Base-by-base conservation (phyloP, 1,140 invertebrate species). In the Neodiprion lecontei region DNA sequence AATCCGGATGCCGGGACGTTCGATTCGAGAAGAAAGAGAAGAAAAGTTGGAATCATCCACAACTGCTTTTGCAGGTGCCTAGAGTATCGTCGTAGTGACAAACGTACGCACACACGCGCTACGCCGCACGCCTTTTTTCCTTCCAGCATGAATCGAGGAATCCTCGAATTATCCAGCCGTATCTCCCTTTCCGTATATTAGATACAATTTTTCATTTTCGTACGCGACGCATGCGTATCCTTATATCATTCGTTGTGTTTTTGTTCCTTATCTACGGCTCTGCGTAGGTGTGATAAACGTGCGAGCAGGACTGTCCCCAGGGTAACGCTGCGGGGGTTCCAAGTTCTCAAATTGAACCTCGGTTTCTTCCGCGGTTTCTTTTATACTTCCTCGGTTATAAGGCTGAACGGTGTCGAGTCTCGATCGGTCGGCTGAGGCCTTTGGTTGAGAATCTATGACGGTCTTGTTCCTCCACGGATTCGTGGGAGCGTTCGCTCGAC, bases 281-380 rank as follows among this genome's bases (percentile, higher is more conserved):
- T 23, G 67, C 67, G 67, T 69, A 47, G 67, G 67, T 69, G 67
- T 69, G 67, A 69, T 23, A 69, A 69, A 69, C 67, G 67, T 9
- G 10, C 10, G 23, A 23, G 67, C 17, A 69, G 5, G 17, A 23
- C 11, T 69, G 40, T 69, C 67, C 67, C 67, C 40, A n/a, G 17
- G 17, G 67, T 69, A 47, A 12, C 67, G 3, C 53, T n/a, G 53
- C 53, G 53, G 53, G 53, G 53, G 11, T 61, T 61, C 53, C 53
- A 61, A 61, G 53, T 61, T 61, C 53, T 61, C 53, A 61, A 61
- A 61, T 61, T 61, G 11, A 61, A 23, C 67, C 67, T 47, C 14
- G 12, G 12, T 65, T 14, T 65, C 61, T 17, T 17, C 61, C 61
- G 28, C 28, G 28, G 28, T 40, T 40, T 40, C 28, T 40, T 40